A percentile compares a stretch with the other conserved stretches of the same genome.
Conservation (phyloP, 2,888 invertebrate genomes). For the Heteromurus nitidus region DNA sequence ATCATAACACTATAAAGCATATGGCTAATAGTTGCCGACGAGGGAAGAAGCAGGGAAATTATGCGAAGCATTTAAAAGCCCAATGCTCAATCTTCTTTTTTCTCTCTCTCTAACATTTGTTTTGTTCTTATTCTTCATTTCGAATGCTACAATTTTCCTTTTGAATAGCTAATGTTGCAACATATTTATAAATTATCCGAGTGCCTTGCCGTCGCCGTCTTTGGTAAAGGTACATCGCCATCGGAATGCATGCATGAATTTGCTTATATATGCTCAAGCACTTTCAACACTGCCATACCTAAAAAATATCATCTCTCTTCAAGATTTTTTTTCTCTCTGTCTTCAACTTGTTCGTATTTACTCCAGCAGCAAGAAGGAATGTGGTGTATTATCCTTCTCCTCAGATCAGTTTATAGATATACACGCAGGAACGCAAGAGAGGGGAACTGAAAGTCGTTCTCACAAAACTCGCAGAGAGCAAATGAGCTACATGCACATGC, state of each 20-base stretch:
- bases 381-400: neutral
- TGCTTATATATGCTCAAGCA: neutral
- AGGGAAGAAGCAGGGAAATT: neutral
- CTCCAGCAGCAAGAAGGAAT: neutral
- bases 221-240: too few species aligned
- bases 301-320: slow-evolving; percentile 2
- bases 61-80: neutral
- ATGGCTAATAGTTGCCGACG: slow-evolving; percentile 9
- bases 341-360: neutral
- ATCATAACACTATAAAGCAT: slow-evolving; percentile 1
- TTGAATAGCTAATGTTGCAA: slow-evolving; percentile 20
- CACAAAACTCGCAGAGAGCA: slow-evolving; percentile 31
- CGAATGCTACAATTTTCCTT: slow-evolving; percentile 23
- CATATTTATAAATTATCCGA: slow-evolving; percentile 16
- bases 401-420: too few species aligned
- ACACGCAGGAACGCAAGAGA: too few species aligned
- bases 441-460: neutral
- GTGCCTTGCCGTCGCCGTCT: neutral
- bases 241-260: neutral
- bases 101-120: neutral
- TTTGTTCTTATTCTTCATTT: slow-evolving; percentile 7
- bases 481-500: slow-evolving; percentile 26
- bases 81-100: neutral
- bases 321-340: too few species aligned
- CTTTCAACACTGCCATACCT: neutral